A percentile compares a stretch with the other conserved stretches of the same genome.
Conservation (phyloP, 2,797 vertebrate genomes). For the Acrossocheilus fasciatus region DNA sequence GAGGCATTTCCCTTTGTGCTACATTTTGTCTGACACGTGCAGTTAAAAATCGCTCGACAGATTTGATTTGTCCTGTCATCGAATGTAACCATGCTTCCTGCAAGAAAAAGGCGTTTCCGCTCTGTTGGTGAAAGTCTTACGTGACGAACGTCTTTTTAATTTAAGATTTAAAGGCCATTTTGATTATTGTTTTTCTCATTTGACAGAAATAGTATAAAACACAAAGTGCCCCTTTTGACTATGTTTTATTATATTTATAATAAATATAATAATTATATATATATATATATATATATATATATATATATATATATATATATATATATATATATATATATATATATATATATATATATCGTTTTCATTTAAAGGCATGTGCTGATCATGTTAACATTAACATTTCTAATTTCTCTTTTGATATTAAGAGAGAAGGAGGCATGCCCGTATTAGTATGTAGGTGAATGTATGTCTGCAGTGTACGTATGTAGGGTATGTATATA, state of each 20-base stretch:
- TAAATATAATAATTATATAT: too few relatives aligned
- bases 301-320: too few relatives aligned
- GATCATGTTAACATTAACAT: neutral
- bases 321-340: too few relatives aligned
- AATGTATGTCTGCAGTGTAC: neutral
- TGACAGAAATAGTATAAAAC: neutral
- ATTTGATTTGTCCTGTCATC: neutral
- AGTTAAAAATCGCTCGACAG: neutral
- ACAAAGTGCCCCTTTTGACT: neutral
- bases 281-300: too few relatives aligned
- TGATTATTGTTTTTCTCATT: neutral
- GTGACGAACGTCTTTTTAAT: neutral
- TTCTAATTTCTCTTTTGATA: neutral
- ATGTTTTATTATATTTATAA: too few relatives aligned
- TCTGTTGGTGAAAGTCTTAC: neutral
- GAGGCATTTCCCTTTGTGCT: neutral
- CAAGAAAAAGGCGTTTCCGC: conserved; percentile 14
- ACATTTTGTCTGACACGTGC: neutral
- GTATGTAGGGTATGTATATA: neutral
- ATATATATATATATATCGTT: neutral
- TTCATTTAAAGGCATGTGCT: neutral
- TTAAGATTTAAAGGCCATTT: neutral
- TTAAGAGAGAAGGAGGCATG: neutral
- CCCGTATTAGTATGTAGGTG: neutral
- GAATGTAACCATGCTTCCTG: neutral